Evolutionary conservation across 1,140 invertebrate genomes (phyloP), one percentile per base, ranked within the genome.

Genomic region (Danaus plexippus): DNA sequence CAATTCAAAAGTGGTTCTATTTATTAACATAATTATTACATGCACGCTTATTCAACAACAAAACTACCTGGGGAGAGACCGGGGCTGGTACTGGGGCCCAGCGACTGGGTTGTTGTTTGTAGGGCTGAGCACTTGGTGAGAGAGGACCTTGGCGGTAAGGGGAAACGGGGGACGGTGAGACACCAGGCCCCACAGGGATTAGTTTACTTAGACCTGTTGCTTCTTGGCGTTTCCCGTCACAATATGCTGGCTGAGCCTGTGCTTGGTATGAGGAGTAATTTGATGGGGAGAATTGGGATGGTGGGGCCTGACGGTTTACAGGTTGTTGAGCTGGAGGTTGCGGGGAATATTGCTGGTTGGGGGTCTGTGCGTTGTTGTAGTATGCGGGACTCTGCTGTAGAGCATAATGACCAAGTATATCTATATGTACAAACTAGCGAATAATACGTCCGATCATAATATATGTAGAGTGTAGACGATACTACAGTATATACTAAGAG

Each of bases 301-400:
- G 56, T 68, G 74, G 64, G 57, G 73, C 60, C 59, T 73, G 77
- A 32, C 22, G 22, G 64, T 60, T 73, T 68, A 65, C 77, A 64
- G 59, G 74, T 67, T 76, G 82, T 59, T 68, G 67, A 56, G 53
- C 11, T 60, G 80, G 79, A 56, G 59, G 77, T 64, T 80, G 85
- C 65, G 71, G 71, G 58, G 80, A 80, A 57, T 77, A 75, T 61
- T 83, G 73, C 22, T 47, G 73, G 76, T 55, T 85, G 81, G 15
- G 73, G 67, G 22, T 87, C 61, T 87, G 87, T 54, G 80, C 87
- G 77, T 77, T 78, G 80, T 81, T 84, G 78, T 85, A 65, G 75
- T 69, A 74, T 69, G 76, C 79, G 54, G 77, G 80, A 63, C 67
- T 77, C 71, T 85, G 80, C 82, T 84, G 80, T 77, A 60, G 78